These are phyloP conservation scores for Limnothrissa miodon DNA, from an alignment of 2,113 vertebrate genomes.

Conservation along the genomic window DNA sequence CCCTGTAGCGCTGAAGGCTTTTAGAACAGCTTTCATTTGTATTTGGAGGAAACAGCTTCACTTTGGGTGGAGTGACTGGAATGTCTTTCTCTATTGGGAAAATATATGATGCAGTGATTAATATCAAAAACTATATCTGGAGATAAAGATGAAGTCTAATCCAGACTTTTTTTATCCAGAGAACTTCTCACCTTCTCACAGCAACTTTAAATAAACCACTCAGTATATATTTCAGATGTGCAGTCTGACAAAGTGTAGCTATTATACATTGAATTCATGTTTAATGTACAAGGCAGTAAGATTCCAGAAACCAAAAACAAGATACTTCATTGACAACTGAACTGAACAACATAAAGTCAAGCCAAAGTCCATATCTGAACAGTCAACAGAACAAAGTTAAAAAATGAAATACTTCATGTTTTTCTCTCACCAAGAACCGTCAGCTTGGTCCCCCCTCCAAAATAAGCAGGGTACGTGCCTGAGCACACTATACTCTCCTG, in stretches of 20 bases:
- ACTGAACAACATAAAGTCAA: neutral
- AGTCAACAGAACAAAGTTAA: neutral
- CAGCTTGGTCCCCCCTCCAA: constrained; percentile 60
- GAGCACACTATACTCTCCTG: constrained; percentile 43
- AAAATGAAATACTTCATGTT: neutral
- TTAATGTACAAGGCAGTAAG: neutral
- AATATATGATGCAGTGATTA: neutral
- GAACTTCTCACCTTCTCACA: too few species aligned
- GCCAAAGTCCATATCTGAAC: neutral
- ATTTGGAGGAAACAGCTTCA: constrained; percentile 67
- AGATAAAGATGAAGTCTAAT: too few species aligned
- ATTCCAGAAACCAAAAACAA: neutral
- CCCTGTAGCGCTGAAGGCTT: neutral
- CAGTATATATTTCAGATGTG: too few species aligned
- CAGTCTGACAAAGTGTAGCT: too few species aligned
- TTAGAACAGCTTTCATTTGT: constrained; percentile 53
- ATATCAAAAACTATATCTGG: too few species aligned
- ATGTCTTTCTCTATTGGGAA: neutral
- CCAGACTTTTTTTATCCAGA: too few species aligned
- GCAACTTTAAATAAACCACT: too few species aligned
- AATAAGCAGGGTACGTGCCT: constrained; percentile 48
- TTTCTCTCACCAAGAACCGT: constrained; percentile 53
- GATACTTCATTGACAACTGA: neutral
- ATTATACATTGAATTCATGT: too few species aligned
- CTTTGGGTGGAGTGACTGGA: constrained; percentile 35